Base-by-base conservation (phyloP, 2,888 invertebrate genomes). In the Caenorhabditis sulstoni region DNA sequence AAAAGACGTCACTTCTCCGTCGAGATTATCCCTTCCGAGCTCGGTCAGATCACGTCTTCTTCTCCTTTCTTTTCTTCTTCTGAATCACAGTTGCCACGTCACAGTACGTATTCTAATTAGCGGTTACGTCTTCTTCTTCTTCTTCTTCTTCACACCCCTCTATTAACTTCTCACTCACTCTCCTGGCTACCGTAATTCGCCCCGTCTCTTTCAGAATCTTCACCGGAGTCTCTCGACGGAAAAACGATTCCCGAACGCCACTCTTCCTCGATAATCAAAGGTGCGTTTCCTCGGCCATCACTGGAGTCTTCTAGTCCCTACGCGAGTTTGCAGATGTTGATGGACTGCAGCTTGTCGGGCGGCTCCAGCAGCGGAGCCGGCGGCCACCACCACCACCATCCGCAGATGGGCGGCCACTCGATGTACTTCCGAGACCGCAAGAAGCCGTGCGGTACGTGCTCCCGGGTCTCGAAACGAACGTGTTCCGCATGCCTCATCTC, bases 381-480 rank as follows among this genome's bases (percentile, higher is more conserved):
- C n/a, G 53, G 52, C 8, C 11, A 37, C 18, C 44, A 58, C 45
- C 66, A 66, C n/a, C 65, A 39, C n/a, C 55, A 22, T 5, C 64
- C n/a, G 37, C 49, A 22, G 11, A 64, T 64, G 50, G 67, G 44
- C 14, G 3, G 8, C 44, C 61, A 57, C 29, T 39, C 22, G 20
- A 53, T 61, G 14, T 59, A 37, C 29, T 78, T 78, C 41, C 35
- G 78, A 7, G 78, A 78, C 41, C 66, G 78, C 8, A 78, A 78
- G 45, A 73, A 71, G 61, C 73, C 78, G 20, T 73, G 66, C 49
- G 78, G 78, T 78, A 50, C 18, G 78, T 78, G n/a, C 35, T 18
- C 16, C n/a, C 18, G 41, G 11, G 11, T 41, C 41, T 41, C 41
- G n/a, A n/a, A n/a, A n/a, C 3, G 14, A 41, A 41, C 2, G 11